Evolutionary conservation across 2,113 vertebrate genomes (phyloP), one percentile per base, ranked within the genome.

Genomic region (Blennius ocellaris): DNA sequence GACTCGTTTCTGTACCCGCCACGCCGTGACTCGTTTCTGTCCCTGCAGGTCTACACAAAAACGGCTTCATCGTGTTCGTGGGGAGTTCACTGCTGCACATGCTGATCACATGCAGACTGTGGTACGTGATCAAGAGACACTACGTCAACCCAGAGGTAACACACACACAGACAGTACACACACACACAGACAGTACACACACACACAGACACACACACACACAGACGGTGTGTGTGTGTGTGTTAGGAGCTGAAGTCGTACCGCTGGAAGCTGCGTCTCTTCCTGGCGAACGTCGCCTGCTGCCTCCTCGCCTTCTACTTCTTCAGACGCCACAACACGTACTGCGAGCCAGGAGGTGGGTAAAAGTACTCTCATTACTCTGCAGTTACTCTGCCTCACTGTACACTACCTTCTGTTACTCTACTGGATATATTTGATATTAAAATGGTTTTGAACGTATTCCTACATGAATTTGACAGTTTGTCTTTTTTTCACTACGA

Each of bases 311-410:
- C 97, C 0, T 73, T 90, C 0, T 95, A 94, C 1, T 95, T 96
- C 88, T 99, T 94, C 91, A 92, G 93, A 79, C 94, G 96, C 53
- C 97, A 99, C 95, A 99, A 97, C 90, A 93, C 91, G 70, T 95
- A 94, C 83, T 99, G 97, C 40, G 94, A 97, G 70, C 60, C 92
- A 0, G 97, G 97, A 96, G 94, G 97, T 99, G 84, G 8, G 57
- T 63, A 6, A 30, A 30, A 30, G 21, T 30, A 30, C 21, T 30
- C 21, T n/a, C 21, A 30, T 30, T 30, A 30, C 21, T 30, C 21
- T 30, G 21, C 21, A 30, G 21, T 30, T 30, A 30, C 21, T 30
- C 21, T 4, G 21, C 21, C 21, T 30, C 21, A 30, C 21, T 30
- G 21, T 30, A 30, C 4, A 30, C 21, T 30, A 30, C 21, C 21